Conservation (phyloP, 2,113 vertebrate species). For the Rhea americana region DNA sequence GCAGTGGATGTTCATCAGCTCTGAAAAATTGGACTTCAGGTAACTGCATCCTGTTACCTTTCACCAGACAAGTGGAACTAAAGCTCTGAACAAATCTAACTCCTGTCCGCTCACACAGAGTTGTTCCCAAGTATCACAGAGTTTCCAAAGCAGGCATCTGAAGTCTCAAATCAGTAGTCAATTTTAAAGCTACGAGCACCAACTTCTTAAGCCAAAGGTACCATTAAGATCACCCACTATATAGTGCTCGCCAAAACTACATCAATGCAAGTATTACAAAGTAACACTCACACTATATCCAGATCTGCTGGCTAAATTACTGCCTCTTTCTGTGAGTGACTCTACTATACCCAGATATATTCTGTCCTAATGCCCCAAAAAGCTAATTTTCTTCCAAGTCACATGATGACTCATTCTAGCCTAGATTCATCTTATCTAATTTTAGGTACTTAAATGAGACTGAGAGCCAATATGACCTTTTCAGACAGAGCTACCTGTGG, state of each 20-base stretch:
- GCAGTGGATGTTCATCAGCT: neutral
- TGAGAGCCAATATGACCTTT: conserved; percentile 13
- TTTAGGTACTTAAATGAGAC: neutral
- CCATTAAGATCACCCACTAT: neutral
- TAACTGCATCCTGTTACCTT: neutral
- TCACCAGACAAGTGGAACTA: neutral
- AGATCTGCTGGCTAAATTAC: neutral
- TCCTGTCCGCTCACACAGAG: neutral
- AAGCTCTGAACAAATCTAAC: neutral
- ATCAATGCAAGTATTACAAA: neutral
- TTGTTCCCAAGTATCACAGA: neutral
- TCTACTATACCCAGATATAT: neutral
- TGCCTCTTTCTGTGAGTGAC: neutral
- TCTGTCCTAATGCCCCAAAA: neutral
- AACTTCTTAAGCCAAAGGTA: neutral
- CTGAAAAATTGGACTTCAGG: neutral
- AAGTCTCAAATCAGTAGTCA: neutral
- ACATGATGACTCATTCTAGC: neutral
- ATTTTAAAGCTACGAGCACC: neutral
- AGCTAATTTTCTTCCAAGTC: neutral
- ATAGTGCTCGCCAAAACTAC: neutral
- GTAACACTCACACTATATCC: neutral
- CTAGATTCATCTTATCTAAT: neutral
- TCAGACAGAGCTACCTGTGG: neutral
- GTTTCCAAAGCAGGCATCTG: neutral